A percentile compares a stretch with the other conserved stretches of the same genome.
These are phyloP conservation scores for Drosophila mauritiana DNA, from an alignment of 1,140 invertebrate genomes.

Conservation along the genomic window DNA sequence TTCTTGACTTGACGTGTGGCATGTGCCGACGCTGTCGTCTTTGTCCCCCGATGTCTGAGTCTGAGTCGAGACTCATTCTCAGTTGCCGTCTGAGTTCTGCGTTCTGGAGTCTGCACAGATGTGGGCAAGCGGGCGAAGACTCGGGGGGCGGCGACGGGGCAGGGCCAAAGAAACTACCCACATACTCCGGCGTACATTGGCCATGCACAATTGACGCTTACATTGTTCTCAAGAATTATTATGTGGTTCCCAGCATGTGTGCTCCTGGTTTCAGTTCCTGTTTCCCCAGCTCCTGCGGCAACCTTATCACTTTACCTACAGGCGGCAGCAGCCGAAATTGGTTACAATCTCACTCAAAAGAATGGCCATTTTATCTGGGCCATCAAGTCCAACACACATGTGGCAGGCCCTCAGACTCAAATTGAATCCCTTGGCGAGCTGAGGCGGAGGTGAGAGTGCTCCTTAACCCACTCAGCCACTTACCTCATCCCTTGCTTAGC, in stretches of 20 bases:
- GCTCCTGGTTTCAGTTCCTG: constrained; percentile 31
- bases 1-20: constrained; percentile 80
- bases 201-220: constrained; percentile 81
- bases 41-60: constrained; percentile 70
- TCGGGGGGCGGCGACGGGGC: constrained; percentile 14
- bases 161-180: constrained; percentile 62
- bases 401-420: constrained; percentile 38
- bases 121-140: constrained; percentile 46
- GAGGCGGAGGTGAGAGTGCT: constrained; percentile 35
- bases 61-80: not conserved
- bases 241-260: constrained; percentile 77
- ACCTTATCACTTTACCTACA: constrained; percentile 66
- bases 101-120: constrained; percentile 42
- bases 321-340: constrained; percentile 34
- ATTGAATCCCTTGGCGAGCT: constrained; percentile 37
- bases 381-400: constrained; percentile 51
- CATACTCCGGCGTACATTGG: constrained; percentile 51
- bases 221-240: constrained; percentile 80
- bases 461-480: constrained; percentile 33
- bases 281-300: constrained; percentile 5
- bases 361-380: constrained; percentile 63
- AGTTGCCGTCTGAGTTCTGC: not conserved
- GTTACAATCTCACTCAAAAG: constrained; percentile 58
- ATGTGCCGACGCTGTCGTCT: constrained; percentile 67
- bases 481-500: not conserved